A percentile compares a stretch with the other conserved stretches of the same genome.
Conservation (phyloP, 2,888 invertebrate species). For the Cheilosia grossa region DNA sequence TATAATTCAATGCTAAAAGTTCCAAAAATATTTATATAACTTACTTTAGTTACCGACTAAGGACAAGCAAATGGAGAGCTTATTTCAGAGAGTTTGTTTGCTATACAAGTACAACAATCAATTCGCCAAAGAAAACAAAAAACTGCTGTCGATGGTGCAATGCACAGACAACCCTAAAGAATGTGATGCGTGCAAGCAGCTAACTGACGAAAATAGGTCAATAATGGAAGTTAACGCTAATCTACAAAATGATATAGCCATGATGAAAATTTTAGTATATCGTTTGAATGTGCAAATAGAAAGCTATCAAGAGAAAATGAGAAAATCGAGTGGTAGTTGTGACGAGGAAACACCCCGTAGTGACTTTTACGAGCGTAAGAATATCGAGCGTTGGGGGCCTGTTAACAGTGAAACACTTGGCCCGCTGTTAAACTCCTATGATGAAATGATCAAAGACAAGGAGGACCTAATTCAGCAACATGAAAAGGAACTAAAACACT, state of each 20-base stretch:
- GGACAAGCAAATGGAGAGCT: slow-evolving; percentile 85
- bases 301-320: slow-evolving; percentile 89
- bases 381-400: slow-evolving; percentile 70
- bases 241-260: slow-evolving; percentile 87
- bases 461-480: slow-evolving; percentile 89
- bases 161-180: slow-evolving; percentile 82
- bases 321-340: slow-evolving; percentile 77
- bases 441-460: slow-evolving; percentile 90
- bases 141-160: slow-evolving; percentile 84
- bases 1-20: background rate
- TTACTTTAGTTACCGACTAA: slow-evolving; percentile 85
- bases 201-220: slow-evolving; percentile 75
- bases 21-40: background rate
- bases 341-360: slow-evolving; percentile 76
- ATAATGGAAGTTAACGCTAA: slow-evolving; percentile 84
- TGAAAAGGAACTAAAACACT: slow-evolving; percentile 88
- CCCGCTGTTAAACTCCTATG: slow-evolving; percentile 90
- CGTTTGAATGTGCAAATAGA: slow-evolving; percentile 91
- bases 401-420: slow-evolving; percentile 82
- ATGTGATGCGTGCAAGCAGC: slow-evolving; percentile 80
- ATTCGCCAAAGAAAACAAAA: slow-evolving; percentile 86
- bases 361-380: slow-evolving; percentile 19
- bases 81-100: slow-evolving; percentile 86
- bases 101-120: slow-evolving; percentile 86
- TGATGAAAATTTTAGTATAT: slow-evolving; percentile 91